Evolutionary conservation across 1,140 invertebrate species (phyloP).

Genomic region (Caenorhabditis inopinata): DNA sequence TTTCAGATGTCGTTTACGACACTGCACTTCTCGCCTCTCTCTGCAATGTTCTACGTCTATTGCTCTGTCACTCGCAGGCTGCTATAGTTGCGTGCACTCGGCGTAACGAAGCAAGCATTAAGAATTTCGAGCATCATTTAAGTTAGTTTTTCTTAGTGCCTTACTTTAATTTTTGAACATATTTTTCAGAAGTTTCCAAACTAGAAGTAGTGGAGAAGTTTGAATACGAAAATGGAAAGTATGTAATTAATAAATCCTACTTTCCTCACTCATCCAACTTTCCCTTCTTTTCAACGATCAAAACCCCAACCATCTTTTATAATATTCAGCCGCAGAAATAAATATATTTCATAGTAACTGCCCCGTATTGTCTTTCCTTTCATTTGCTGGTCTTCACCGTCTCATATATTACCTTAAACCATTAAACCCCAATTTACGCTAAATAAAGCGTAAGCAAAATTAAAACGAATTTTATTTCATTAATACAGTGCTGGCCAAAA

Average conservation of each 20-base stretch:
- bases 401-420: no score
- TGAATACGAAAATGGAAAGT: conserved; percentile 8
- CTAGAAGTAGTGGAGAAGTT: not conserved
- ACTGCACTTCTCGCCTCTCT: conserved; percentile 24
- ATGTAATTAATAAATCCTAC: not conserved
- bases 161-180: not conserved
- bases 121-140: not conserved
- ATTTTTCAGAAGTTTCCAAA: conserved; percentile 2
- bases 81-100: conserved; percentile 40
- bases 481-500: no score
- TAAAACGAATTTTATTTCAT: no score
- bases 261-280: not conserved
- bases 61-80: not conserved
- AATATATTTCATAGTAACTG: not conserved
- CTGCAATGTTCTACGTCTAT: not conserved
- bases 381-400: not conserved
- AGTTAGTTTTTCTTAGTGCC: conserved; percentile 4
- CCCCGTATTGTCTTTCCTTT: not conserved
- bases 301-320: conserved; percentile 41
- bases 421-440: no score
- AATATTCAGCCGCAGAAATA: not conserved
- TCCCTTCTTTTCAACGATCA: conserved; percentile 26
- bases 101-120: not conserved
- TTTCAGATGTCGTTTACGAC: conserved; percentile 48
- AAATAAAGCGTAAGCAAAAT: no score